These are phyloP conservation scores for Ornithoptera priamus DNA, from an alignment of 2,888 invertebrate genomes.

Conservation along the genomic window DNA sequence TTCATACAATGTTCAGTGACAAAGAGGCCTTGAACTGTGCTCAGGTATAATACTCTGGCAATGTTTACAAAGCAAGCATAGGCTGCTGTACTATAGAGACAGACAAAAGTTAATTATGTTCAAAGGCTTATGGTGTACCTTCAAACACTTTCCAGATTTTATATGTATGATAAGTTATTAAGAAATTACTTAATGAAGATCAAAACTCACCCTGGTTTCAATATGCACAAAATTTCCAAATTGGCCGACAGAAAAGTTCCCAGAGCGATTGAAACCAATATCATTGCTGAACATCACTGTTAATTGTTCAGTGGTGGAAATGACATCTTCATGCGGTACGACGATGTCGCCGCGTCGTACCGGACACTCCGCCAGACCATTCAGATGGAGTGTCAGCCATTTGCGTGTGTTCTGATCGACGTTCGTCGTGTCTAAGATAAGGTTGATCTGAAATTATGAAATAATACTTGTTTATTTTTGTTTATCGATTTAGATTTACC, in stretches of 20 bases:
- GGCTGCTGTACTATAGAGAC: no score
- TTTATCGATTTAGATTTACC: no score
- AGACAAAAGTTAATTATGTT: no score
- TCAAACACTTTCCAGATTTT: no score
- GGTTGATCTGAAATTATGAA: slow-evolving; percentile 80
- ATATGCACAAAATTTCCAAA: slow-evolving; percentile 84
- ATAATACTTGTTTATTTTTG: background rate
- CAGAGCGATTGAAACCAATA: slow-evolving; percentile 82
- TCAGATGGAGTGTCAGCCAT: slow-evolving; percentile 87
- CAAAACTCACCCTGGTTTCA: slow-evolving; percentile 81
- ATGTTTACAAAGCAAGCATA: no score
- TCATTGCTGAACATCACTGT: slow-evolving; percentile 82
- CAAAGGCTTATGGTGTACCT: no score
- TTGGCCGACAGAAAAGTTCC: slow-evolving; percentile 85
- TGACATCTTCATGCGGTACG: slow-evolving; percentile 85
- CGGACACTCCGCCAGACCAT: slow-evolving; percentile 88
- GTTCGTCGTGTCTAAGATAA: slow-evolving; percentile 84
- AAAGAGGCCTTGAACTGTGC: no score
- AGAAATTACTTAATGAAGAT: background rate
- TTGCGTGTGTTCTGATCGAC: slow-evolving; percentile 81
- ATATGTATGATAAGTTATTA: no score
- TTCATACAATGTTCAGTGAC: no score
- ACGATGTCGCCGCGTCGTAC: slow-evolving; percentile 79
- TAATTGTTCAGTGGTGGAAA: slow-evolving; percentile 88
- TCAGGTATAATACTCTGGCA: no score